Evolutionary conservation across 1,140 invertebrate genomes (phyloP).

Genomic region (Agraylea sexmaculata): DNA sequence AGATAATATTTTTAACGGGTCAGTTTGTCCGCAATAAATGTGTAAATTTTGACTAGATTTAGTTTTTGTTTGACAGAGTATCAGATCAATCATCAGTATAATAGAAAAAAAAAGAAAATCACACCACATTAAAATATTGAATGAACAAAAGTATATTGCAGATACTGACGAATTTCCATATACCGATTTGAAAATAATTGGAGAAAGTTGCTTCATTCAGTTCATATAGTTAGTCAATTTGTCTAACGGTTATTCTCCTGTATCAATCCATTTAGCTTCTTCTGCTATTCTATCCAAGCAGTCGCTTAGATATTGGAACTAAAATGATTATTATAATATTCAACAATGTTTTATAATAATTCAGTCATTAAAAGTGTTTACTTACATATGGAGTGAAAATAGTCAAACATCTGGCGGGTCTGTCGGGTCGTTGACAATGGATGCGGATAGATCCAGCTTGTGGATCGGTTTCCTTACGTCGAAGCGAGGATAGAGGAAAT

Average conservation of each 20-base stretch:
- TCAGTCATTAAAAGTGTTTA: constrained; percentile 22
- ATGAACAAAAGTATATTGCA: too few relatives aligned
- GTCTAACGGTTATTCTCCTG: constrained; percentile 51
- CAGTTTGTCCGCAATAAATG: too few relatives aligned
- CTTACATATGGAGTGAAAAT: constrained; percentile 88
- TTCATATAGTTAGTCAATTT: not conserved
- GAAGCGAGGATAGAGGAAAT: constrained; percentile 70
- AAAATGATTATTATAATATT: constrained; percentile 31
- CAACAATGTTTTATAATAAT: constrained; percentile 5
- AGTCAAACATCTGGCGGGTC: constrained; percentile 74
- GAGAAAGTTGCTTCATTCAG: too few relatives aligned
- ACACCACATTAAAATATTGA: too few relatives aligned
- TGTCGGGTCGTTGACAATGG: constrained; percentile 69
- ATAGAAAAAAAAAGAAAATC: too few relatives aligned
- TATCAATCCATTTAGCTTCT: constrained; percentile 71
- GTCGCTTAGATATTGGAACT: constrained; percentile 88
- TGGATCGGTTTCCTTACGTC: constrained; percentile 80
- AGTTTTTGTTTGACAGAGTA: too few relatives aligned
- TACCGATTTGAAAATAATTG: constrained; percentile 4
- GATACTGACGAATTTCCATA: too few relatives aligned
- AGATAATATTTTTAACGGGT: too few relatives aligned
- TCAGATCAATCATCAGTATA: too few relatives aligned
- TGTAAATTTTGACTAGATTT: too few relatives aligned
- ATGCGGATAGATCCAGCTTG: constrained; percentile 83
- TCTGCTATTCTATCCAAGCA: constrained; percentile 91